phyloP scores from a whole-genome alignment of 1,140 invertebrate species.

The Platyscapa corneri region DNA sequence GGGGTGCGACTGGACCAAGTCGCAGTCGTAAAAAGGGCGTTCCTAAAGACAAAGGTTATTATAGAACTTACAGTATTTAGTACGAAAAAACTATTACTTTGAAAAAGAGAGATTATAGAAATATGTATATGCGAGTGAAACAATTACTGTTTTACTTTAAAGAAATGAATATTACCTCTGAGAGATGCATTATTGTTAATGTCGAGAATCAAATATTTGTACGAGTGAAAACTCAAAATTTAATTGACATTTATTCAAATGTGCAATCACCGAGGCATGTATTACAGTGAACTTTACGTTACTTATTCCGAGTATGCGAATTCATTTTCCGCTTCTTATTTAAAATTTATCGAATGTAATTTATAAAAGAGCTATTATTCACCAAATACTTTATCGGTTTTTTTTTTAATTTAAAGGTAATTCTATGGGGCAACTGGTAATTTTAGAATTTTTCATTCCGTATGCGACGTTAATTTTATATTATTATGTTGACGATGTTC shows the following conservation, averaged over 20 bases:
- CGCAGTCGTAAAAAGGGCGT: neutral
- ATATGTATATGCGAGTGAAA: too few relatives aligned
- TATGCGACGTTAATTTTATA: neutral
- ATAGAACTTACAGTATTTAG: neutral
- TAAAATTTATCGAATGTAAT: neutral
- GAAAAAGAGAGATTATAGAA: neutral
- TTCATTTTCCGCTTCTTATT: neutral
- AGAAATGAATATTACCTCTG: too few relatives aligned
- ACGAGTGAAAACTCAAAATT: too few relatives aligned
- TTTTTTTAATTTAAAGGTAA: too few relatives aligned
- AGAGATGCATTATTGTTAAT: too few relatives aligned
- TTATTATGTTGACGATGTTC: neutral
- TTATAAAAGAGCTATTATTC: neutral
- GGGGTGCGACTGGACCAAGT: slow-evolving; percentile 75
- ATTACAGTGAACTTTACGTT: neutral
- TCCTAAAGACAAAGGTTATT: slow-evolving; percentile 9
- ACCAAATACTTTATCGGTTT: neutral
- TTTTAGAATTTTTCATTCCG: neutral
- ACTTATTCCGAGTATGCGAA: neutral
- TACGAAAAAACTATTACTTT: neutral
- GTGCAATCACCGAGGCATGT: neutral
- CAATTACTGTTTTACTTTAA: too few relatives aligned
- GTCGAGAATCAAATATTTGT: too few relatives aligned
- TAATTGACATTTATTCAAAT: neutral
- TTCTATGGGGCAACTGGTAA: neutral